A percentile compares a stretch with the other conserved stretches of the same genome.
These are phyloP conservation scores for Lacerta bilineata DNA, from an alignment of 2,797 vertebrate genomes.

Conservation along the genomic window DNA sequence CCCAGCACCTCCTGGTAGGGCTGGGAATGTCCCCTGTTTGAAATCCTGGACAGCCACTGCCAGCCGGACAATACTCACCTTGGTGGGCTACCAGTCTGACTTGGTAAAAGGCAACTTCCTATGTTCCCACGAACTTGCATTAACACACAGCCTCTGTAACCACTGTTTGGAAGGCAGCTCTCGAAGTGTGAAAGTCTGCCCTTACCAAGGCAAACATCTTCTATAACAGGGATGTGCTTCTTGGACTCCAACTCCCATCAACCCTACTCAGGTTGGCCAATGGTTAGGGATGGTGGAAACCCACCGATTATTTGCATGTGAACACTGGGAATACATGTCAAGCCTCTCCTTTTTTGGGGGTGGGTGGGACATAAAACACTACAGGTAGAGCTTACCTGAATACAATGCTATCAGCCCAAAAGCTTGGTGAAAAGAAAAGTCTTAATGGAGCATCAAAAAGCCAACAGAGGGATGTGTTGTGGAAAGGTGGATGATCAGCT, in stretches of 20 bases:
- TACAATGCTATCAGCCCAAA: not conserved
- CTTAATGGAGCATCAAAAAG: too few relatives aligned
- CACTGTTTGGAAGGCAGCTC: not conserved
- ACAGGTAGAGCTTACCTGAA: too few relatives aligned
- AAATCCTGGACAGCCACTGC: too few relatives aligned
- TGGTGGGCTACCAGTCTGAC: too few relatives aligned
- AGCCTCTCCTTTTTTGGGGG: not conserved
- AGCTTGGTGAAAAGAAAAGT: too few relatives aligned
- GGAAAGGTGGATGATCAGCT: too few relatives aligned
- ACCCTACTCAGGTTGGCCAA: not conserved
- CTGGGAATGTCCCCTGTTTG: too few relatives aligned
- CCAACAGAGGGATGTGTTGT: too few relatives aligned
- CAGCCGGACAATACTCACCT: too few relatives aligned
- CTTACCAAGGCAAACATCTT: not conserved
- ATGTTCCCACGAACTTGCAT: not conserved
- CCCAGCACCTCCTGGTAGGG: too few relatives aligned
- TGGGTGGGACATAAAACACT: not conserved
- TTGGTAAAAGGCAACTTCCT: too few relatives aligned
- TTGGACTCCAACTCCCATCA: not conserved
- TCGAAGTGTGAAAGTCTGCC: not conserved
- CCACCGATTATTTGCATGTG: not conserved
- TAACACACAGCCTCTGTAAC: not conserved
- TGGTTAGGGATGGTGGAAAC: not conserved
- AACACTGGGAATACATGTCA: not conserved
- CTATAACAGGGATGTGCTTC: not conserved